phyloP scores from a whole-genome alignment of 2,113 vertebrate genomes.

The Boulengerochromis microlepis region DNA sequence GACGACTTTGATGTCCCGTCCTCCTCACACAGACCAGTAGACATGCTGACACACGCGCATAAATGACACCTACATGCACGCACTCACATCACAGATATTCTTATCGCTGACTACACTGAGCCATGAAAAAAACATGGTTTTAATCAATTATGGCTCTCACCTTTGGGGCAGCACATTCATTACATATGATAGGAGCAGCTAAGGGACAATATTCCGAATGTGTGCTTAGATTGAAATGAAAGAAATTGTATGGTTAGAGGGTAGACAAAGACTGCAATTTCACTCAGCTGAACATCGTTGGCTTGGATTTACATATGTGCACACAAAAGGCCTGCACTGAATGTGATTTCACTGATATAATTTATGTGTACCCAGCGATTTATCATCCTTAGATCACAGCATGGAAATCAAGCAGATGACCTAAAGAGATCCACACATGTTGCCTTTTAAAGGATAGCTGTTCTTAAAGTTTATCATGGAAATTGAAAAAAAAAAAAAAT shows the following conservation, averaged over 20 bases:
- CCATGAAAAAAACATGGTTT: slow-evolving; percentile 66
- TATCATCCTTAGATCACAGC: slow-evolving; percentile 50
- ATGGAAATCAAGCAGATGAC: slow-evolving; percentile 42
- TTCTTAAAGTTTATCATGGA: slow-evolving; percentile 67
- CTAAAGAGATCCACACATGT: slow-evolving; percentile 42
- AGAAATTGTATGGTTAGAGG: slow-evolving; percentile 60
- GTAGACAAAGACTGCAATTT: slow-evolving; percentile 57
- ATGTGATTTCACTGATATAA: slow-evolving; percentile 50
- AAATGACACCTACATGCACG: not conserved
- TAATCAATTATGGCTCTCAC: slow-evolving; percentile 71
- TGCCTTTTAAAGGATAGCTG: slow-evolving; percentile 62
- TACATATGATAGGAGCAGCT: slow-evolving; percentile 64
- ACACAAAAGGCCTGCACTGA: slow-evolving; percentile 21
- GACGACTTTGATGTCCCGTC: slow-evolving; percentile 61
- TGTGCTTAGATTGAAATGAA: slow-evolving; percentile 67
- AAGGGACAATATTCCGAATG: slow-evolving; percentile 66
- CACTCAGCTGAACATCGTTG: slow-evolving; percentile 24
- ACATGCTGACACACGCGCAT: not conserved
- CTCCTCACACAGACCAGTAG: slow-evolving; percentile 5
- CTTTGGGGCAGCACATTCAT: slow-evolving; percentile 71
- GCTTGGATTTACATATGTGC: slow-evolving; percentile 55
- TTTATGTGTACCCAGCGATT: slow-evolving; percentile 52
- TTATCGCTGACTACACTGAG: slow-evolving; percentile 27
- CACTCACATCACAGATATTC: slow-evolving; percentile 18
- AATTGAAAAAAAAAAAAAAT: slow-evolving; percentile 49